Evolutionary conservation across 2,113 vertebrate genomes (phyloP), one percentile per base, ranked within the genome.

Genomic region (Coracopsis vasa): DNA sequence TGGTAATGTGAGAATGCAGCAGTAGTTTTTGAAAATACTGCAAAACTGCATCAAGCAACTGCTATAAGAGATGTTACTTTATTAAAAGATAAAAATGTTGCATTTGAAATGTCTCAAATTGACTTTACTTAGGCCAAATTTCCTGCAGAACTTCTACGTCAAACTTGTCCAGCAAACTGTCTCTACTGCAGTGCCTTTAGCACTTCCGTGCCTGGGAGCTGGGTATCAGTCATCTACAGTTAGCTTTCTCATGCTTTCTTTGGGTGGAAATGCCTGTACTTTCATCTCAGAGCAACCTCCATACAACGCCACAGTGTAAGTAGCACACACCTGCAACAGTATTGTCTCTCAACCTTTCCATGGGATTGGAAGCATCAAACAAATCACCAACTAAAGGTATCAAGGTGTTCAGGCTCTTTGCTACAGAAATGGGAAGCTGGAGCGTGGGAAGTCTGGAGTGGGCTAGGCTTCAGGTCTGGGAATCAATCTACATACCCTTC

Each of bases 341-440:
- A 6, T 16, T 47, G 33, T 47, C 35, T 60, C 44, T 37, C 48
- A 61, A 15, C 37, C 25, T 74, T 42, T 9, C 8, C 23, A 61
- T 0, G 3, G 9, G 7, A 7, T 3, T 65, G 27, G 19, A 74
- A 70, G 48, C 1, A 56, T 45, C 45, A 14, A 11, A 1, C 7
- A 27, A 54, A 20, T 19, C 45, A 56, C 37, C 9, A 41, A 13
- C 18, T 17, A 24, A 53, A 54, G 7, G 25, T 39, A 20, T n/a
- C 37, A 42, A 11, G 16, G 1, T 48, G 28, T 41, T 81, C 64
- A 45, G 31, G 16, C 7, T 37, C 21, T 73, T 64, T 74, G 41
- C 11, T 65, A 17, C 13, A 53, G 35, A 81, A 78, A 23, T 6
- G 33, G 29, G 14, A 23, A 61, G 8, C 9, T 65, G 1, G 0